Evolutionary conservation across 1,140 invertebrate genomes (phyloP).

Genomic region (Philopotamus ludificatus): DNA sequence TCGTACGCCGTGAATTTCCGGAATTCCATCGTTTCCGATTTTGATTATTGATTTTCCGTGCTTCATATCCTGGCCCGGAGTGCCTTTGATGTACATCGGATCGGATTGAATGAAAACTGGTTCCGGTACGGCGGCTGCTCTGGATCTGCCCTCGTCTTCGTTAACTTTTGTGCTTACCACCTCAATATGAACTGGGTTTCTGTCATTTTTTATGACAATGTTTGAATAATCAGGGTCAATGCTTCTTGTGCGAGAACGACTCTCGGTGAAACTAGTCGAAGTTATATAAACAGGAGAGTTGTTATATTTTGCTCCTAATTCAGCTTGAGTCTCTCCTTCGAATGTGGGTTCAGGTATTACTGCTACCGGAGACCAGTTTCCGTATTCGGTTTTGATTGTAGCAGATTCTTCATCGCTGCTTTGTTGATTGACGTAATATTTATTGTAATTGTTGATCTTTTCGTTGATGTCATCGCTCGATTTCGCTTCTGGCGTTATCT

Average conservation of each 20-base stretch:
- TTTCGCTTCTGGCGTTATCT: conserved; percentile 15
- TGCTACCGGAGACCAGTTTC: conserved; percentile 56
- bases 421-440: conserved; percentile 52
- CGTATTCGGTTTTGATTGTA: conserved; percentile 54
- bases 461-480: conserved; percentile 29
- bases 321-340: conserved; percentile 48
- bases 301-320: conserved; percentile 21
- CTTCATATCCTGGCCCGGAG: conserved; percentile 53
- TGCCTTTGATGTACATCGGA: conserved; percentile 59
- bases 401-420: conserved; percentile 50
- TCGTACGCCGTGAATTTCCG: conserved; percentile 75
- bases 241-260: conserved; percentile 49
- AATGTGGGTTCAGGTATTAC: conserved; percentile 46
- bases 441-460: conserved; percentile 47
- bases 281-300: conserved; percentile 50
- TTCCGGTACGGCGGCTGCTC: conserved; percentile 57
- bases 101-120: conserved; percentile 67
- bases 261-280: conserved; percentile 51
- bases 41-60: conserved; percentile 57
- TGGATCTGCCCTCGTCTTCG: conserved; percentile 46
- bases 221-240: conserved; percentile 48
- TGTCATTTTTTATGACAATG: conserved; percentile 54
- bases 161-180: conserved; percentile 56
- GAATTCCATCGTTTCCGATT: conserved; percentile 69
- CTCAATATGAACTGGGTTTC: conserved; percentile 56